Percentiles rank a stretch among this genome's conserved stretches.
phyloP scores from a whole-genome alignment of 2,888 invertebrate species.

The Athetis lepigone region DNA sequence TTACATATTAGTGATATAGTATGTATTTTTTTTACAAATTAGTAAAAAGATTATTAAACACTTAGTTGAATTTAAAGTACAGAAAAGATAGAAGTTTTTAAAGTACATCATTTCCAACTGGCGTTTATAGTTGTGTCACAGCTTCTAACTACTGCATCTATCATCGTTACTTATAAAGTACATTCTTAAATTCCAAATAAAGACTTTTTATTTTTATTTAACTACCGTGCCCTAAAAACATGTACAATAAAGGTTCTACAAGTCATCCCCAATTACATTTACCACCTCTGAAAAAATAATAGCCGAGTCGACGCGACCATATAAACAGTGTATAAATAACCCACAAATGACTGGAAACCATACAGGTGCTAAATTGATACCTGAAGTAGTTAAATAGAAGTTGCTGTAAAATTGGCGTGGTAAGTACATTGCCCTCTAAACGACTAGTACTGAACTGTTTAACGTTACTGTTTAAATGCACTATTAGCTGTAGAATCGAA shows the following conservation, averaged over 20 bases:
- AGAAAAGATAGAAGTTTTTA: no score
- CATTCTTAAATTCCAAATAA: no score
- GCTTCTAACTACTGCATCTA: no score
- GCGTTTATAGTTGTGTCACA: no score
- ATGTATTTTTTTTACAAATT: no score
- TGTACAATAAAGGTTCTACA: background rate
- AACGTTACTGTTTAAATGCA: conserved; percentile 42
- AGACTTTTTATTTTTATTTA: no score
- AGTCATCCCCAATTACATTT: background rate
- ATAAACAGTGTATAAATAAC: conserved; percentile 42
- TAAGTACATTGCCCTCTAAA: conserved; percentile 66
- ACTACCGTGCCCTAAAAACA: no score
- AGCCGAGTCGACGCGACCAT: conserved; percentile 9
- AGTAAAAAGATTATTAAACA: no score
- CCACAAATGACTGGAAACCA: conserved; percentile 33
- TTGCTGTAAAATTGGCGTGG: conserved; percentile 66
- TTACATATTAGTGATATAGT: no score
- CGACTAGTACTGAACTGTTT: conserved; percentile 47
- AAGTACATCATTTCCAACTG: no score
- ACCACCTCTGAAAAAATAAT: conserved; percentile 6
- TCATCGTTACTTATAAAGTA: no score
- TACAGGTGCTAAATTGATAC: conserved; percentile 58
- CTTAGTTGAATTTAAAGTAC: no score
- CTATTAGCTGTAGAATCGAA: conserved; percentile 13
- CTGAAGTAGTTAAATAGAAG: conserved; percentile 50